Evolutionary conservation across 2,113 vertebrate genomes (phyloP), one percentile per base, ranked within the genome.

Genomic region (Pampusana beccarii): DNA sequence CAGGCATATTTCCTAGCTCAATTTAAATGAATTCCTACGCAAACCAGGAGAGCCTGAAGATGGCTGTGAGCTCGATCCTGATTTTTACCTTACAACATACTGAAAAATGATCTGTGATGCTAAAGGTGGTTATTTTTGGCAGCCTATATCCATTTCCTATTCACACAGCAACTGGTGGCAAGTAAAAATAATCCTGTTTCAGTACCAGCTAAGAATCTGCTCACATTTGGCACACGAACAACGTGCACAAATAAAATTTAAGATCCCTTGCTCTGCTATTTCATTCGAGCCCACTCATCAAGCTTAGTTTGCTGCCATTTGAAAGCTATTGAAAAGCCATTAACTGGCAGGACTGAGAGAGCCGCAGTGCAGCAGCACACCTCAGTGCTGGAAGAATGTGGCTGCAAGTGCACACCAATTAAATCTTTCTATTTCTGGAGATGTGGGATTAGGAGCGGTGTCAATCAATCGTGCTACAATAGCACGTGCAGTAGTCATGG

Each of bases 331-430:
- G 98, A 95, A 97, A 97, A 97, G 98, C 98, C 97, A 97, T 98
- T 98, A 97, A 88, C 95, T 97, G 96, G 97, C 97, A 97, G 97
- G 95, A 93, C 95, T 62, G 81, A 44, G 92, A 96, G 96, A 97
- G 95, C 98, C 97, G 98, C 98, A 98, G 91, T 98, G 98, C 98
- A 98, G 98, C 97, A 97, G 97, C 97, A 97, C 96, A 98, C 97
- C 84, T 96, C 94, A 92, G 86, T 80, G 96, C 86, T 86, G 83
- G 82, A 93, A 81, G 91, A 96, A 94, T 86, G 96, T 96, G 97
- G 93, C 96, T 93, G 94, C 94, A 84, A 88, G 94, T 94, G 96
- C 95, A 94, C 95, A 54, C 97, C 97, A 97, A 97, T 98, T 97
- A 98, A 97, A 95, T 95, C 88, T 48, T 75, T 54, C 97, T 92